Conservation (phyloP, 2,888 invertebrate species). For the Nephrotoma appendiculata region DNA sequence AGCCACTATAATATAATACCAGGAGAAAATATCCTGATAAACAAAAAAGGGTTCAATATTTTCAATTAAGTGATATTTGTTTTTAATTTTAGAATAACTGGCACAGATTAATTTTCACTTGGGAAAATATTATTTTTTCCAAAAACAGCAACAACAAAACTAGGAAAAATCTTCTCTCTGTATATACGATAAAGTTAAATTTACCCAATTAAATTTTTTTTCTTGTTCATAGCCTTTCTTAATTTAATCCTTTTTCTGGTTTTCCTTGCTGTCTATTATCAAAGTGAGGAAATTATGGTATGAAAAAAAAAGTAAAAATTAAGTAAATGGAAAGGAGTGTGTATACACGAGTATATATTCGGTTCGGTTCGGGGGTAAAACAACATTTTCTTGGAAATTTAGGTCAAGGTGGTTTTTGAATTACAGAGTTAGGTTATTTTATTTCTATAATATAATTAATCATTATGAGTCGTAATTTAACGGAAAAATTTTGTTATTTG, state of each 20-base stretch:
- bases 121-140: background rate
- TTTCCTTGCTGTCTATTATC: background rate
- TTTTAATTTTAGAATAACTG: background rate
- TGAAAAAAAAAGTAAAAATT: background rate
- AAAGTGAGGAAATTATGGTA: background rate
- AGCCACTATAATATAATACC: background rate
- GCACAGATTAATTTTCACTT: background rate
- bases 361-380: background rate
- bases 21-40: background rate
- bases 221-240: background rate
- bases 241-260: background rate
- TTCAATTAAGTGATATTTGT: background rate
- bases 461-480: background rate
- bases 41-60: background rate
- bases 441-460: background rate
- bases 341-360: background rate
- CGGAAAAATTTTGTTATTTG: background rate
- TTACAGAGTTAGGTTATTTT: background rate
- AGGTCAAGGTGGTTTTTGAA: background rate
- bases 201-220: background rate
- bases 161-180: background rate
- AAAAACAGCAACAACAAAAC: background rate
- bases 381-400: background rate
- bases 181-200: background rate
- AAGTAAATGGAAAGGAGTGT: background rate